Evolutionary conservation across 2,113 vertebrate species (phyloP), one percentile per base, ranked within the genome.

Genomic region (Recurvirostra avosetta): DNA sequence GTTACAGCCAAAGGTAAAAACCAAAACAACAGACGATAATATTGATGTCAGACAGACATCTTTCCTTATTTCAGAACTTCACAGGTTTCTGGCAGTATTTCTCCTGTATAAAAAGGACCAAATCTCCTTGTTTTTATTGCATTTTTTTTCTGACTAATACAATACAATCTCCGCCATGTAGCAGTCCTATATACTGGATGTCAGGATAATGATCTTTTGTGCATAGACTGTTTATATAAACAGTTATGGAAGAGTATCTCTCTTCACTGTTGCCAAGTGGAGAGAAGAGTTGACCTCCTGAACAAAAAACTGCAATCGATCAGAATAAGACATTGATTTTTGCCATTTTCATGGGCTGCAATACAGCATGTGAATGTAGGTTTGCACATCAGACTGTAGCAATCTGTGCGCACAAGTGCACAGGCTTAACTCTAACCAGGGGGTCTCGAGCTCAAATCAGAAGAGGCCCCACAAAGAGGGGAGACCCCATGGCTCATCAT

Each of bases 261-360:
- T 58, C 32, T 58, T 78, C 17, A 32, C 8, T 25, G 49, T 5
- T 19, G 77, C 36, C 62, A 71, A 49, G 21, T 9, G 6, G 49
- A 92, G 7, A 68, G 34, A 88, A 40, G 34, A 4, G 0, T 32
- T 86, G 63, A 94, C 50, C n/a, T 66, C 78, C 67, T 74, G 36
- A 88, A 86, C 43, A 78, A 34, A 88, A 73, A n/a, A 21, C 0
- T 2, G 4, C 0, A 0, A 75, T 74, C 4, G 21, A 93, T 75
- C 27, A 77, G 45, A 66, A 66, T 0, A 8, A 83, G 73, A 79
- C 41, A 93, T 94, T 78, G 94, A 96, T 93, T 96, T 93, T 84
- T 83, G 43, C 62, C 36, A 55, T 84, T 86, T 91, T 93, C 75
- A 92, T 5, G 38, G 55, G 45, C 67, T 66, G 47, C 59, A 67